Evolutionary conservation across 2,888 invertebrate genomes (phyloP).

Genomic region (Leuctra nigra): DNA sequence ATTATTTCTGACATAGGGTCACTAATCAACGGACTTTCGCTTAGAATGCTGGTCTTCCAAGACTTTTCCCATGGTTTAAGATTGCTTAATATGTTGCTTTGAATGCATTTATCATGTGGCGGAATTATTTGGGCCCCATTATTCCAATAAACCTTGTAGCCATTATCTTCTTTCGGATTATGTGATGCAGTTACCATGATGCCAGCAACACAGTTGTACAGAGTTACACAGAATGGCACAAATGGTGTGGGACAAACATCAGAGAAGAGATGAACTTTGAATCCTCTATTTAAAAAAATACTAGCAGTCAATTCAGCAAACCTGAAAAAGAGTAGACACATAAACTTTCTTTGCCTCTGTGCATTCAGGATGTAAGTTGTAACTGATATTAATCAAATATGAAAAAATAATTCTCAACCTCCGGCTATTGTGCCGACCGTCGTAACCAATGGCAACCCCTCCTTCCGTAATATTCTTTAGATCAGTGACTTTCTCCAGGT

Average conservation of each 20-base stretch:
- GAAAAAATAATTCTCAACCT: constrained; percentile 55
- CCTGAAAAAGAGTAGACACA: constrained; percentile 46
- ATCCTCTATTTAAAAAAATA: constrained; percentile 67
- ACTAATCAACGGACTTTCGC: constrained; percentile 46
- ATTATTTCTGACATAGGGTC: constrained; percentile 68
- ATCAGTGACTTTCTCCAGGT: constrained; percentile 47
- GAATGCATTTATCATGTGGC: constrained; percentile 85
- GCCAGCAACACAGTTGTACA: constrained; percentile 71
- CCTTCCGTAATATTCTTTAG: constrained; percentile 41
- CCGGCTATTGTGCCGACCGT: constrained; percentile 86
- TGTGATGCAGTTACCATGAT: constrained; percentile 95
- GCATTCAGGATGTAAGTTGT: too few species aligned
- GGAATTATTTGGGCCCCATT: constrained; percentile 94
- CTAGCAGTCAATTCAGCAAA: constrained; percentile 84
- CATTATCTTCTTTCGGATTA: constrained; percentile 93
- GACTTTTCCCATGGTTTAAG: constrained; percentile 68
- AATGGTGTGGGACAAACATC: constrained; percentile 86
- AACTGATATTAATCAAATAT: too few species aligned
- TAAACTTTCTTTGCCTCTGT: too few species aligned
- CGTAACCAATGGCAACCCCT: constrained; percentile 86
- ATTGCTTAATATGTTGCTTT: constrained; percentile 67
- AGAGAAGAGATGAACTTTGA: constrained; percentile 76
- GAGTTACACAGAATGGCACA: constrained; percentile 76
- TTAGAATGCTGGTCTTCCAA: constrained; percentile 65
- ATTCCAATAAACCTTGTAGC: constrained; percentile 95